Percentiles rank a stretch among this genome's conserved stretches.
These are phyloP conservation scores for Phaonia tiefii DNA, from an alignment of 2,888 invertebrate species.

Conservation along the genomic window DNA sequence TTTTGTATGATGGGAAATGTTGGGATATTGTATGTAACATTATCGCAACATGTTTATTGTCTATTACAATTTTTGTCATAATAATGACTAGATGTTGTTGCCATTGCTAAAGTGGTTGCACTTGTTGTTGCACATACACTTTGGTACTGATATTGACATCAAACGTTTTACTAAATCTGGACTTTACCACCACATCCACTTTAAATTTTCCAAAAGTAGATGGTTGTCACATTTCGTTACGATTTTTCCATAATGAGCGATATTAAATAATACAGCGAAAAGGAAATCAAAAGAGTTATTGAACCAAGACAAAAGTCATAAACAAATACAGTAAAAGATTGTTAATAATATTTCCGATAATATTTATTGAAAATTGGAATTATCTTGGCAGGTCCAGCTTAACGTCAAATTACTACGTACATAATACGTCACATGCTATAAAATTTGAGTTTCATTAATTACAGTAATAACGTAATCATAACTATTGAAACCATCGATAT, in stretches of 20 bases:
- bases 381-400: not conserved
- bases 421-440: conserved; percentile 15
- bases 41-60: not conserved
- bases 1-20: too few species aligned
- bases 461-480: not conserved
- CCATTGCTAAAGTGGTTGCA: conserved; percentile 24
- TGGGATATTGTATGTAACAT: not conserved
- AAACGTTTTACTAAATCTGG: conserved; percentile 58
- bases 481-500: conserved; percentile 2
- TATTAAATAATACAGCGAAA: conserved; percentile 4
- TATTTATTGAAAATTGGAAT: not conserved
- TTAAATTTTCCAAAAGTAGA: conserved; percentile 6
- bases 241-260: conserved; percentile 1
- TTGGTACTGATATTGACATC: conserved; percentile 65
- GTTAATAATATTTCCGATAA: not conserved
- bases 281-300: conserved; percentile 27
- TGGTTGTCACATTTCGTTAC: conserved; percentile 6
- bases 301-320: conserved; percentile 54
- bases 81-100: not conserved
- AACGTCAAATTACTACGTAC: not conserved
- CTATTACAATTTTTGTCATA: not conserved
- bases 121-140: conserved; percentile 48
- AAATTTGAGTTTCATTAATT: conserved; percentile 8
- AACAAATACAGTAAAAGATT: not conserved
- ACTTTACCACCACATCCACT: not conserved